Base-by-base conservation (phyloP, 2,797 vertebrate species). In the Tenualosa thibaudeaui region DNA sequence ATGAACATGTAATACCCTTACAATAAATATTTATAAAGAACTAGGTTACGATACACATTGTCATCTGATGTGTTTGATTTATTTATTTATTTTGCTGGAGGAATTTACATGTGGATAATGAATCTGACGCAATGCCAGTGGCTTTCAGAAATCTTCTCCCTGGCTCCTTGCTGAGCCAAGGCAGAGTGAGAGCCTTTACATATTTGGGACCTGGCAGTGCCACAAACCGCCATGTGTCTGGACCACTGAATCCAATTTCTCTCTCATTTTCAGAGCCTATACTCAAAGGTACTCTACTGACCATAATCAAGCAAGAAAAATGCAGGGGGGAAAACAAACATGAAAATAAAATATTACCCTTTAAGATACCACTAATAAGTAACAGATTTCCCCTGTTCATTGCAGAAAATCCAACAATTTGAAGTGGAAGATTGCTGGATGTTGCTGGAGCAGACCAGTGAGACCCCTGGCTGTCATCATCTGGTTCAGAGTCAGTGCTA, bases 61-160 rank as follows among this genome's bases (percentile, higher is more conserved):
- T 17, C 15, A 46, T 46, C 37, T 22, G 17, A 78, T 46, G 19
- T 78, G 40, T 15, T 43, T 78, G 6, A 2, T 43, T 75, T 71
- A 31, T 31, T 31, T 31, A 31, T 31, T 31, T 75, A 7, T 78
- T 78, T 78, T 37, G n/a, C 65, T 46, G 71, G 40, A 17, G 40
- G 26, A 68, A 78, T 46, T 43, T 43, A 17, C 37, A 78, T 78
- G 13, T 78, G 71, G 37, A 78, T 78, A 78, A 78, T 46, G 71
- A 78, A 78, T 46, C 71, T 46, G 37, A 46, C 40, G 71, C 71
- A 78, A 78, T 43, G 71, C 37, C 71, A 78, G 19, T 40, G 71
- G 37, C 46, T 78, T 78, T 78, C 40, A 78, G 65, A 71, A 71
- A 71, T 78, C 71, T 58, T 58, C 56, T 43, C 15, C 71, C 71